Evolutionary conservation across 2,888 invertebrate species (phyloP), one percentile per base, ranked within the genome.

Genomic region (Trichopria drosophilae): DNA sequence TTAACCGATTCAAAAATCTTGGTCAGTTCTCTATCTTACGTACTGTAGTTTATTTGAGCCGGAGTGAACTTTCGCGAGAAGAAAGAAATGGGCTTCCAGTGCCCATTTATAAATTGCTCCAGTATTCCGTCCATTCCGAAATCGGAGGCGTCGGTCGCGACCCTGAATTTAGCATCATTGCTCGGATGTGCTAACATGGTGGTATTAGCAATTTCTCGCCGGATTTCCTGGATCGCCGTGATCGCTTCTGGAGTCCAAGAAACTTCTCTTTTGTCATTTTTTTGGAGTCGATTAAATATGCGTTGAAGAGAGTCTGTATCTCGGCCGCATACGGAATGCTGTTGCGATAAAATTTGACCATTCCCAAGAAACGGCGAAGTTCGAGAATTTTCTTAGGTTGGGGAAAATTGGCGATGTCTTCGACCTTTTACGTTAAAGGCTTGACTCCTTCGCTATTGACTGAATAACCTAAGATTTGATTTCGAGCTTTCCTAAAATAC

Each of bases 341-440:
- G 6, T 46, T 12, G 4, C 41, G 45, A 19, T 51, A 51, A 23
- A 51, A 51, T 22, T 51, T 46, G 3, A 51, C 23, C 6, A 28
- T 24, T 7, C 51, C 51, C 3, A 51, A 20, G 26, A 46, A 51
- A 22, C 43, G 39, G 3, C 59, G 9, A 46, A 31, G 49, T 40
- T 56, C 7, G 26, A 48, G 19, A 31, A 49, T 28, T 37, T 55
- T 22, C 42, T 31, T 13, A 12, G 41, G 32, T 36, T 29, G 43
- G 10, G 60, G 51, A 28, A 60, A 65, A 4, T 60, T 31, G 24
- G n/a, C n/a, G 2, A 72, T 65, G 9, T 59, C 63, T 37, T 64
- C 46, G 4, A 73, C 68, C 45, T 68, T 69, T 3, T 63, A 51
- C 9, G 63, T 58, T 18, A 68, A 54, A 6, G 74, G 72, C 36